These are phyloP conservation scores for Dicrurus megarhynchus DNA, from an alignment of 2,113 vertebrate genomes.

Conservation along the genomic window DNA sequence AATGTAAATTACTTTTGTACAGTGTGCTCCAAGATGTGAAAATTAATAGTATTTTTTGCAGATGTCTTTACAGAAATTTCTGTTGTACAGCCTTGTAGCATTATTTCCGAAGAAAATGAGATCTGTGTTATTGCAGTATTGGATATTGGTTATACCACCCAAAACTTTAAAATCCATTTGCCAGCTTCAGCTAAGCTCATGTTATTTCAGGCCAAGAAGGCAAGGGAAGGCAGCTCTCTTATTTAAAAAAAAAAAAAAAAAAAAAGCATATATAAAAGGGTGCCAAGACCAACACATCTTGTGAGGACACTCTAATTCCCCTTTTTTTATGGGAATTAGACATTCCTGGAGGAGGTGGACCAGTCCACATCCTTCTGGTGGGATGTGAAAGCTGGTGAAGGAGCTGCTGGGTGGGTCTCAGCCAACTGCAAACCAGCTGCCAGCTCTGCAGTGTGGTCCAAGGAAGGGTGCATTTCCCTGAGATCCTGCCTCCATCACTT, in stretches of 20 bases:
- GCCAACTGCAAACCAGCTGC: background rate
- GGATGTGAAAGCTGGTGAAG: background rate
- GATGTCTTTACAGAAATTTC: background rate
- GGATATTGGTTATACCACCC: background rate
- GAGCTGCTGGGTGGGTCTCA: background rate
- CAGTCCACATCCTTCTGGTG: background rate
- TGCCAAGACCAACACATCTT: background rate
- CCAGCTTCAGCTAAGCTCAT: background rate
- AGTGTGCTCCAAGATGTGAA: background rate
- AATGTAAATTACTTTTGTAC: background rate
- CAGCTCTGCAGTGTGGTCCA: background rate
- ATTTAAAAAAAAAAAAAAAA: background rate
- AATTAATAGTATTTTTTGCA: background rate
- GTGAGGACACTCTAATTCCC: too few species aligned
- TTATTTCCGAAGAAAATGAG: background rate
- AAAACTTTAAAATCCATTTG: background rate
- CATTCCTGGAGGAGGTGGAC: background rate
- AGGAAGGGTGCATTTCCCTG: background rate
- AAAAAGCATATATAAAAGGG: background rate
- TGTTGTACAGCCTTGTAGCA: background rate
- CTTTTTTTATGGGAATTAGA: background rate
- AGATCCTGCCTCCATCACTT: background rate
- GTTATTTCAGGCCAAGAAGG: background rate
- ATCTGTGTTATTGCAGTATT: background rate
- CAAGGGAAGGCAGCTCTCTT: background rate